These are phyloP conservation scores for Lasioglossum villosulum DNA, from an alignment of 2,888 invertebrate species.

Conservation along the genomic window DNA sequence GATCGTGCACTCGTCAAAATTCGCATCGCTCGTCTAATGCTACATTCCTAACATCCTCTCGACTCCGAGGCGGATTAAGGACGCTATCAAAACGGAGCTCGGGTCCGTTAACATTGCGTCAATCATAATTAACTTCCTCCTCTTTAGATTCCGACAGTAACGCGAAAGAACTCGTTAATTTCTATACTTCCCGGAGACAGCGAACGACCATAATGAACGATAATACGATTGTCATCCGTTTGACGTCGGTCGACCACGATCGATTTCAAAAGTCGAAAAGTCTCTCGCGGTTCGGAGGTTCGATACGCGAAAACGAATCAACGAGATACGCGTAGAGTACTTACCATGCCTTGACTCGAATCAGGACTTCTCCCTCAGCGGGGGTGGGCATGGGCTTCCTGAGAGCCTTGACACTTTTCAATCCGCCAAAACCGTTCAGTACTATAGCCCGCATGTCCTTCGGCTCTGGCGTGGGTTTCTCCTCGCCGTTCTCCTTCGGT, in stretches of 20 bases:
- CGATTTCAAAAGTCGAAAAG: not conserved
- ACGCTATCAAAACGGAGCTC: constrained; percentile 14
- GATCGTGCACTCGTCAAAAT: not conserved
- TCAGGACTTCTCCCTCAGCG: constrained; percentile 91
- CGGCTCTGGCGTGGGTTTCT: constrained; percentile 84
- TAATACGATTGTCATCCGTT: constrained; percentile 18
- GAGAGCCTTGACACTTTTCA: constrained; percentile 93
- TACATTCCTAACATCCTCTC: not conserved
- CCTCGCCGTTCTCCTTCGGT: constrained; percentile 82
- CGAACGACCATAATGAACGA: not conserved
- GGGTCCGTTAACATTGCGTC: constrained; percentile 34
- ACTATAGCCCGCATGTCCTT: constrained; percentile 95
- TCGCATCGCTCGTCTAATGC: not conserved
- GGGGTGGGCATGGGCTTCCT: constrained; percentile 91
- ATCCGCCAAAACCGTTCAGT: constrained; percentile 93
- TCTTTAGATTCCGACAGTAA: constrained; percentile 17
- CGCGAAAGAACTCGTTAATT: not conserved
- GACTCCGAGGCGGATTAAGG: not conserved
- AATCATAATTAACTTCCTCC: constrained; percentile 44
- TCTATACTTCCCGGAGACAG: not conserved
- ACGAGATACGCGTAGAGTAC: constrained; percentile 79
- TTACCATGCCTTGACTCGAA: constrained; percentile 95
- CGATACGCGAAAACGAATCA: not conserved
- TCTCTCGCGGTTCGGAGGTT: not conserved
- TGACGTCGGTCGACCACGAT: not conserved